Conservation (phyloP, 2,797 vertebrate genomes). For the Xiphophorus birchmanni region DNA sequence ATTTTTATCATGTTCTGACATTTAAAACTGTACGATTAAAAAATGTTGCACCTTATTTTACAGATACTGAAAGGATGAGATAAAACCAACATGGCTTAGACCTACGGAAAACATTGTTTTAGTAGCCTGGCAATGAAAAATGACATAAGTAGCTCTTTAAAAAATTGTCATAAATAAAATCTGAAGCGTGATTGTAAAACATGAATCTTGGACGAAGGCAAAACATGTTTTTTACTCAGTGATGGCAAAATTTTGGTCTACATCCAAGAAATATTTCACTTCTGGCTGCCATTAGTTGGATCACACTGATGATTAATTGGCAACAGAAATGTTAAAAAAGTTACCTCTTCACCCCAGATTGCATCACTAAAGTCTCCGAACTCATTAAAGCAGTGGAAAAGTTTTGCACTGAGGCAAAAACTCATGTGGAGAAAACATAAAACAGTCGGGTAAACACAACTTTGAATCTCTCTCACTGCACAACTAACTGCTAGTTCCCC, state of each 20-base stretch:
- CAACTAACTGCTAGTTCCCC: conserved; percentile 72
- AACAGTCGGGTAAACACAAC: conserved; percentile 78
- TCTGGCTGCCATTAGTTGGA: conserved; percentile 35
- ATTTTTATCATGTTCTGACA: neutral
- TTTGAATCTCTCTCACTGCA: conserved; percentile 71
- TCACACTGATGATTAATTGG: conserved; percentile 39
- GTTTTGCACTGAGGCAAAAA: conserved; percentile 68
- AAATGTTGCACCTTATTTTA: neutral
- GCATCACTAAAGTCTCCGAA: conserved; percentile 65
- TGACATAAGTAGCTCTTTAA: neutral
- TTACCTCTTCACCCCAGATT: conserved; percentile 53
- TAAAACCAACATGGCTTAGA: neutral
- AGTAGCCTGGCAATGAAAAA: neutral
- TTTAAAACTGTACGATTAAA: neutral
- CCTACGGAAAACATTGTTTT: neutral
- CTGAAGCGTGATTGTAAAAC: neutral
- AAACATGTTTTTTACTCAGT: neutral
- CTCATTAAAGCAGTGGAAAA: conserved; percentile 68
- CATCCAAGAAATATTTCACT: conserved; percentile 4
- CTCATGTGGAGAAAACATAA: conserved; percentile 68
- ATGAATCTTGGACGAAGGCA: neutral
- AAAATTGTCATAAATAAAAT: neutral
- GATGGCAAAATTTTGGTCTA: neutral
- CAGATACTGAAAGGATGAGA: neutral
- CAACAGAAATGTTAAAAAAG: conserved; percentile 48